These are phyloP conservation scores for Sebastes taczanowskii DNA, from an alignment of 2,797 vertebrate genomes.

Conservation along the genomic window DNA sequence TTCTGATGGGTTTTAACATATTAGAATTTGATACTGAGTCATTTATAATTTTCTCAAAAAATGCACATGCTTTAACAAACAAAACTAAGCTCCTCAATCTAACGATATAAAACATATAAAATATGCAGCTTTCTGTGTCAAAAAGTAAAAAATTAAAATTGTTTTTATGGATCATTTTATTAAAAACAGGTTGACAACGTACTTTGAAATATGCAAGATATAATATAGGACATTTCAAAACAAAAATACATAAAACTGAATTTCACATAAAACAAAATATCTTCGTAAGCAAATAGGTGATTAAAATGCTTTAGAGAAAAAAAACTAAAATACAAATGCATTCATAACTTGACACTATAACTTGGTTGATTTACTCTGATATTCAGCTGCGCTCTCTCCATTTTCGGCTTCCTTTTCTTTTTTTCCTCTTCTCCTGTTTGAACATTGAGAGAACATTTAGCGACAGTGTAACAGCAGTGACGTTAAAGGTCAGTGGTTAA, in stretches of 20 bases:
- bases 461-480: neutral
- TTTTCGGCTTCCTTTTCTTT: conserved; percentile 12
- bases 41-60: too few species aligned
- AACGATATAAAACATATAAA: too few species aligned
- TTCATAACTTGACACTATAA: conserved; percentile 14
- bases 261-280: neutral
- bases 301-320: neutral
- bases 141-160: too few species aligned
- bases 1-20: too few species aligned
- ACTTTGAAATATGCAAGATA: too few species aligned
- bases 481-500: neutral
- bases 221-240: neutral
- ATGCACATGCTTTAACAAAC: too few species aligned
- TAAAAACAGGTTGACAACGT: too few species aligned
- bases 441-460: neutral
- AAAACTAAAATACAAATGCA: neutral
- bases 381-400: neutral
- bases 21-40: too few species aligned
- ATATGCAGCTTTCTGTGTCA: too few species aligned
- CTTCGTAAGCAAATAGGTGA: neutral
- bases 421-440: conserved; percentile 34
- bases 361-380: conserved; percentile 41
- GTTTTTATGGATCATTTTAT: too few species aligned
- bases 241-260: neutral
- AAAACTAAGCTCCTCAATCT: too few species aligned